phyloP scores from a whole-genome alignment of 2,113 vertebrate genomes.

The Oxyura jamaicensis region DNA sequence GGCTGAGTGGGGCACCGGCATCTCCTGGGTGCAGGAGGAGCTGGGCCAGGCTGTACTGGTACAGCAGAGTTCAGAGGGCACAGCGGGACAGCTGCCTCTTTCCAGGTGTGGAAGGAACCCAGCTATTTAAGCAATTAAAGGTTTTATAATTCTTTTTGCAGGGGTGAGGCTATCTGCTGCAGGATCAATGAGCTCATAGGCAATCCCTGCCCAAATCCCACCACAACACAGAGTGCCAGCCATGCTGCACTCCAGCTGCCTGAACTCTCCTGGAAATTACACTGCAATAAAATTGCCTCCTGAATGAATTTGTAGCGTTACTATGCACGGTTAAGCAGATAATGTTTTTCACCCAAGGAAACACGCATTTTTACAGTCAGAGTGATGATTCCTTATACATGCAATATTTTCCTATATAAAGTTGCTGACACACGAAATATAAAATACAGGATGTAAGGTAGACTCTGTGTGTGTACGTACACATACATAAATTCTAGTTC shows the following conservation, averaged over 20 bases:
- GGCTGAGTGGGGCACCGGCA: not conserved
- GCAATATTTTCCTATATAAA: not conserved
- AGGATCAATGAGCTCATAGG: not conserved
- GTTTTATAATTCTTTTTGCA: not conserved
- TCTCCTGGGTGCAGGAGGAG: not conserved
- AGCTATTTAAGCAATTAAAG: not conserved
- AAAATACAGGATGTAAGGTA: not conserved
- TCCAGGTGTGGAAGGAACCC: not conserved
- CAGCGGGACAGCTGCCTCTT: accelerated
- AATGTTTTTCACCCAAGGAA: conserved; percentile 11
- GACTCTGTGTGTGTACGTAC: not conserved
- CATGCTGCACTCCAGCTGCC: not conserved
- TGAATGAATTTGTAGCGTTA: not conserved
- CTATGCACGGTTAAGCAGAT: conserved; percentile 23
- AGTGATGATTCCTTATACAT: conserved; percentile 1
- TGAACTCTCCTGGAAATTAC: not conserved
- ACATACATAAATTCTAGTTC: not conserved
- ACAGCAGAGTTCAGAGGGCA: not conserved
- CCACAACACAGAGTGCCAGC: accelerated
- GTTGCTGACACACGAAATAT: not conserved
- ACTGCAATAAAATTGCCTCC: not conserved
- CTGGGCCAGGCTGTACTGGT: accelerated
- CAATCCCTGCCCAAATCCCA: not conserved
- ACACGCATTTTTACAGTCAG: not conserved
- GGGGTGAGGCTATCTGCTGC: not conserved